A percentile compares a stretch with the other conserved stretches of the same genome.
Conservation (phyloP, 2,113 vertebrate genomes). For the Pachyramphus minor region DNA sequence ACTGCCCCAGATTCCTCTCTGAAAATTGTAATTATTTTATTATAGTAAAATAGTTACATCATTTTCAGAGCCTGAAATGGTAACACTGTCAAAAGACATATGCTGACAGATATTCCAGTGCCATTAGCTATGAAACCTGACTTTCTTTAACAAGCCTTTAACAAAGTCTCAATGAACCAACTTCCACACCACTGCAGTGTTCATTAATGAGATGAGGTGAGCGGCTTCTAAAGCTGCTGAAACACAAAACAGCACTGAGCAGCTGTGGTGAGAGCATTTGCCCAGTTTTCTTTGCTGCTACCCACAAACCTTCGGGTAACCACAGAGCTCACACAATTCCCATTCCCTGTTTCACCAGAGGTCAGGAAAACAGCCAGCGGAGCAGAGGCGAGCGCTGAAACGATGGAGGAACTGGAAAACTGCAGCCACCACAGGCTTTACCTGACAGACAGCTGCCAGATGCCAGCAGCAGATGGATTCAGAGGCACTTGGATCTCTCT, state of each 20-base stretch:
- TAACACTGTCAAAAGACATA: background rate
- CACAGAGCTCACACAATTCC: background rate
- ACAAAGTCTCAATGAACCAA: background rate
- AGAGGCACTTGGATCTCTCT: background rate
- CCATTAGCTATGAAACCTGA: background rate
- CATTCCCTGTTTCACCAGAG: background rate
- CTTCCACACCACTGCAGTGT: rapidly evolving
- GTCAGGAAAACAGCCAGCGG: background rate
- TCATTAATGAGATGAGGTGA: background rate
- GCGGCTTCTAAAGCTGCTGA: background rate
- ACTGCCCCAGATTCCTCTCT: background rate
- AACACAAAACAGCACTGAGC: background rate
- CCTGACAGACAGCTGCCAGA: background rate
- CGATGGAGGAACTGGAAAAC: rapidly evolving
- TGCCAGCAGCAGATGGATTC: background rate
- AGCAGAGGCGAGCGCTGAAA: background rate
- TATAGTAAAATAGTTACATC: background rate
- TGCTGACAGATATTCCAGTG: background rate
- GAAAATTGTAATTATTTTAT: constrained; percentile 18
- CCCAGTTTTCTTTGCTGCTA: background rate
- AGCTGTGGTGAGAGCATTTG: background rate
- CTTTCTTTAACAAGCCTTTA: background rate
- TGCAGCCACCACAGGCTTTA: background rate
- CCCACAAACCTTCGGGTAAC: background rate
- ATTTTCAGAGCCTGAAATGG: background rate